Evolutionary conservation across 35 echinoderm and acorn worm species (phyloP), one percentile per base, ranked within the genome.

Genomic region (Chiridota heheva): DNA sequence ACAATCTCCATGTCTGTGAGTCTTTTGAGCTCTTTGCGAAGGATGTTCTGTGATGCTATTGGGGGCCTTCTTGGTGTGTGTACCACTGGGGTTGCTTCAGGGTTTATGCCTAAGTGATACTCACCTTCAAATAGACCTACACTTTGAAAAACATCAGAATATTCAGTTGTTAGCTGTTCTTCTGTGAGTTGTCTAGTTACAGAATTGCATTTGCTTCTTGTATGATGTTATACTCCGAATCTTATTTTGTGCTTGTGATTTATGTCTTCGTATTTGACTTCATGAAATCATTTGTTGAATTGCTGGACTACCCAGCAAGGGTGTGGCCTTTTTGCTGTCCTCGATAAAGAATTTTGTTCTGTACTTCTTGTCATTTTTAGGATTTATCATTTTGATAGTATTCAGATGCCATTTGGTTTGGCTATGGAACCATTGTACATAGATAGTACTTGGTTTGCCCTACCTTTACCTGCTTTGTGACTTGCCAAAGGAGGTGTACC

Each of bases 81-180:
- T 4, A 96, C 76, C 7, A 88, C 72, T 37, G 86, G 86, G 16
- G 6, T 78, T 2, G 61, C 73, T 56, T 64, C 69, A 13, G 30
- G 17, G 39, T 90, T 67, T 5, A 86, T 27, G 17, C 86, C 3
- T 12, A 96, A 40, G 15, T 86, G 73, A 53, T 90, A 80, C 18
- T 96, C 59, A 6, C 82, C 75, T 10, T 89, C 51, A 1, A 86
- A 46, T 22, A 65, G 66, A 34, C 86, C 91, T 20, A 72, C 81
- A 20, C 91, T 86, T 62, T 89, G 40, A 72, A 90, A 96, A 0
- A 89, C 75, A 89, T 86, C 91, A 43, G 73, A 7, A 59, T 60
- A 89, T 18, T 85, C 81, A 32, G 51, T 36, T 7, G 48, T 78
- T 39, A 84, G 48, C 17, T 69, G 36, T 80, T 78, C 65, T 40